A percentile compares a stretch with the other conserved stretches of the same genome.
Conservation (phyloP, 1,140 invertebrate genomes). For the Pseudoatta argentina region DNA sequence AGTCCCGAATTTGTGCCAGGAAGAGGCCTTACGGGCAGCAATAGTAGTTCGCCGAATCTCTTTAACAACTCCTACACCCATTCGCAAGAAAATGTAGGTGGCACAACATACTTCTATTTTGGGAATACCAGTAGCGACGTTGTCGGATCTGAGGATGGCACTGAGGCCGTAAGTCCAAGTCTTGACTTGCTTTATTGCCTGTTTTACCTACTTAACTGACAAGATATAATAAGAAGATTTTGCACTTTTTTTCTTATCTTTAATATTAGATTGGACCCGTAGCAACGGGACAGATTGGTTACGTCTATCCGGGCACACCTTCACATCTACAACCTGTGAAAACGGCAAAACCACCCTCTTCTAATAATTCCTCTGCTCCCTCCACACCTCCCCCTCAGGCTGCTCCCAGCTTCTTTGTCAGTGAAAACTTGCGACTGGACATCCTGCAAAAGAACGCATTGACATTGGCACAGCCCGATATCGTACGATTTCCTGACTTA, state of each 20-base stretch:
- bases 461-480: conserved; percentile 90
- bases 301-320: conserved; percentile 90
- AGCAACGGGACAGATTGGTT: conserved; percentile 81
- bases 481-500: conserved; percentile 90
- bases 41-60: conserved; percentile 83
- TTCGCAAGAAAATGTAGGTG: conserved; percentile 95
- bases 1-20: conserved; percentile 85
- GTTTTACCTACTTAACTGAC: too few species aligned
- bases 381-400: conserved; percentile 85
- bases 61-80: conserved; percentile 83
- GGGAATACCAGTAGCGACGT: conserved; percentile 84
- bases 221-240: too few species aligned
- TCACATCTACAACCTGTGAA: conserved; percentile 87
- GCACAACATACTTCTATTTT: conserved; percentile 96
- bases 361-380: conserved; percentile 83
- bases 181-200: conserved; percentile 1
- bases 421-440: conserved; percentile 91
- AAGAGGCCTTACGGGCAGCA: conserved; percentile 80
- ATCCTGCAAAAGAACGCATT: conserved; percentile 92
- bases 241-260: neutral
- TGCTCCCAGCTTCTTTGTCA: conserved; percentile 89
- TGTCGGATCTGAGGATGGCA: conserved; percentile 79
- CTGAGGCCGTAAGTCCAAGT: conserved; percentile 75
- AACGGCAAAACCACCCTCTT: conserved; percentile 84
- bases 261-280: conserved; percentile 78